Evolutionary conservation across 2,113 vertebrate species (phyloP).

Genomic region (Myotis davidii): DNA sequence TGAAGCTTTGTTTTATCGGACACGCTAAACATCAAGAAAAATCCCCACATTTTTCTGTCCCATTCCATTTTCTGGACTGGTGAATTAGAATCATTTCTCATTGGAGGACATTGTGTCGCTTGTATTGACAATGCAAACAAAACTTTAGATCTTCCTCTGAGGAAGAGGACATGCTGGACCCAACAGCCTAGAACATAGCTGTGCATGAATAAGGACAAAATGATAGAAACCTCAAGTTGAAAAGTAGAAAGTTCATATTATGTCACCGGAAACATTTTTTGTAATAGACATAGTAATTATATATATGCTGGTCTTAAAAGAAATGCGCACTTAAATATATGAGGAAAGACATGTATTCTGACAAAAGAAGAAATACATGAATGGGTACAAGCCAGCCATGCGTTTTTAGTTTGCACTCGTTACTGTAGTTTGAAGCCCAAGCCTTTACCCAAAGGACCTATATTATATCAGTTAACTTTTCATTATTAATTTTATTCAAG

Average conservation of each 20-base stretch:
- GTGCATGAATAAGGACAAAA: background rate
- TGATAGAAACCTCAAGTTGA: background rate
- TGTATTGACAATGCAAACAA: background rate
- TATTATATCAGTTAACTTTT: background rate
- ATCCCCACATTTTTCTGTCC: background rate
- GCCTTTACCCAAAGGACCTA: background rate
- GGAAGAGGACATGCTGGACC: background rate
- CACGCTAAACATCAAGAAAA: background rate
- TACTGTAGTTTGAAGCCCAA: background rate
- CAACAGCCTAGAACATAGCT: background rate
- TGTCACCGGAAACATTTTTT: background rate
- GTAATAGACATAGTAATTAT: background rate
- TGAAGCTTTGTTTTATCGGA: background rate
- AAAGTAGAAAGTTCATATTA: background rate
- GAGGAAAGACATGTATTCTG: background rate
- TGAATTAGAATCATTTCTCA: background rate
- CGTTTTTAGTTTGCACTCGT: background rate
- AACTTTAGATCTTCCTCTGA: background rate
- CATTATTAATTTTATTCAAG: background rate
- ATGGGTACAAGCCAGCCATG: background rate
- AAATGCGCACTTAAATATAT: background rate
- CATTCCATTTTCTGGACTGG: background rate
- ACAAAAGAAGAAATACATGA: background rate
- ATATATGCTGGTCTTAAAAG: background rate
- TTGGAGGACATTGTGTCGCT: background rate